Percentiles rank a stretch among this genome's conserved stretches.
Evolutionary conservation across 2,113 vertebrate species (phyloP).

Genomic region (Lipophrys pholis): DNA sequence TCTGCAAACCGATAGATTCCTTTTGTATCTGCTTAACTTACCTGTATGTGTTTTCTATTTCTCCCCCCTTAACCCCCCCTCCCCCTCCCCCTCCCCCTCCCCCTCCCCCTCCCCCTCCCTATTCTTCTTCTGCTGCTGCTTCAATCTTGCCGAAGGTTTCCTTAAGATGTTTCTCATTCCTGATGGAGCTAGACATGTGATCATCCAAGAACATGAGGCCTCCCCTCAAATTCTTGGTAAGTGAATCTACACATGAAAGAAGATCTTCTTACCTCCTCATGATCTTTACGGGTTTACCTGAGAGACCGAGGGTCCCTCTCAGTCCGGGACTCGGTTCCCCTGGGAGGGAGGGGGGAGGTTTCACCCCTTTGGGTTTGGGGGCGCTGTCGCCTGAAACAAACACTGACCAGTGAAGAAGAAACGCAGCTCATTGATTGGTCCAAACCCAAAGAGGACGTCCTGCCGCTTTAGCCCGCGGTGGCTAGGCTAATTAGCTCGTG

Average conservation of each 20-base stretch:
- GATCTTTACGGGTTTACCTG: too few species aligned
- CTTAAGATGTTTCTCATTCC: slow-evolving; percentile 99
- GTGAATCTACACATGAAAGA: slow-evolving; percentile 71
- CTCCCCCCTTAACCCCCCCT: slow-evolving; percentile 73
- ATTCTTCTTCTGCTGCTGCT: slow-evolving; percentile 69
- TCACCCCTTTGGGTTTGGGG: too few species aligned
- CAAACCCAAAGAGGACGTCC: too few species aligned
- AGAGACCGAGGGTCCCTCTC: too few species aligned
- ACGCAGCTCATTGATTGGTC: too few species aligned
- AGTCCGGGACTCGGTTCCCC: too few species aligned
- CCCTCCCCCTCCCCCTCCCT: slow-evolving; percentile 61
- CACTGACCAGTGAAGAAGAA: too few species aligned
- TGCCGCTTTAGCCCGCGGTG: too few species aligned
- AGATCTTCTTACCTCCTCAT: too few species aligned
- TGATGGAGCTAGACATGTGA: slow-evolving; percentile 96
- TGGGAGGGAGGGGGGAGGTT: too few species aligned
- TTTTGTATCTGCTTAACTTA: slow-evolving; percentile 74
- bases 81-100: neutral
- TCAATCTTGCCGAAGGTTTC: slow-evolving; percentile 90
- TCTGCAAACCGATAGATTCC: slow-evolving; percentile 72
- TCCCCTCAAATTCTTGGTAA: slow-evolving; percentile 99
- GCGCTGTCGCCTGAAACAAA: too few species aligned
- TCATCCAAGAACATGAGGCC: slow-evolving; percentile 97
- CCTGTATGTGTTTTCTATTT: slow-evolving; percentile 83
- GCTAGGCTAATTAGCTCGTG: too few species aligned